phyloP scores from a whole-genome alignment of 2,888 invertebrate species.

The Mesopsocus fuscifrons region DNA sequence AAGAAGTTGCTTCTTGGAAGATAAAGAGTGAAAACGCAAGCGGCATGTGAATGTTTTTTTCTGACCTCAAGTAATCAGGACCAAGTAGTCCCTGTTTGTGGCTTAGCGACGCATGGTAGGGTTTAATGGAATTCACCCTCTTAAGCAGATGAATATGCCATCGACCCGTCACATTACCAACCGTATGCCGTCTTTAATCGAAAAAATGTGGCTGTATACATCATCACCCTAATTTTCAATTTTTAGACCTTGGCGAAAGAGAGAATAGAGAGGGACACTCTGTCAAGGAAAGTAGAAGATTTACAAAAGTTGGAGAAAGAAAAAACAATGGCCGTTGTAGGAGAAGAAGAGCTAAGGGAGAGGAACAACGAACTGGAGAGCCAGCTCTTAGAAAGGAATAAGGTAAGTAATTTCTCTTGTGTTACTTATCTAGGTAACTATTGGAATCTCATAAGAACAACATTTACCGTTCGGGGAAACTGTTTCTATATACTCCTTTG shows the following conservation, averaged over 20 bases:
- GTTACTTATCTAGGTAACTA: too few relatives aligned
- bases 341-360: constrained; percentile 29
- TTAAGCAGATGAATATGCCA: too few relatives aligned
- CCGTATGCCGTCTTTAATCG: too few relatives aligned
- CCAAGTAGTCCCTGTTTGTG: too few relatives aligned
- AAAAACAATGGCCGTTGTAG: too few relatives aligned
- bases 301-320: constrained; percentile 22
- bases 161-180: too few relatives aligned
- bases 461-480: too few relatives aligned
- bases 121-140: too few relatives aligned
- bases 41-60: not conserved
- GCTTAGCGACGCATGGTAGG: too few relatives aligned
- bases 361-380: constrained; percentile 35
- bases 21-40: not conserved
- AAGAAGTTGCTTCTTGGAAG: not conserved
- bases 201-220: too few relatives aligned
- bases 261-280: not conserved
- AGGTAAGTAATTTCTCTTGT: constrained; percentile 29
- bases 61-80: not conserved
- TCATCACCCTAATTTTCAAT: not conserved
- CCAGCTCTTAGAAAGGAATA: constrained; percentile 42
- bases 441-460: too few relatives aligned
- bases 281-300: constrained; percentile 16
- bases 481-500: too few relatives aligned
- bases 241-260: not conserved